Percentiles rank a stretch among this genome's conserved stretches.
Evolutionary conservation across 92 coral and sea anemone genomes (phyloP).

Genomic region (Meandrina meandrites): DNA sequence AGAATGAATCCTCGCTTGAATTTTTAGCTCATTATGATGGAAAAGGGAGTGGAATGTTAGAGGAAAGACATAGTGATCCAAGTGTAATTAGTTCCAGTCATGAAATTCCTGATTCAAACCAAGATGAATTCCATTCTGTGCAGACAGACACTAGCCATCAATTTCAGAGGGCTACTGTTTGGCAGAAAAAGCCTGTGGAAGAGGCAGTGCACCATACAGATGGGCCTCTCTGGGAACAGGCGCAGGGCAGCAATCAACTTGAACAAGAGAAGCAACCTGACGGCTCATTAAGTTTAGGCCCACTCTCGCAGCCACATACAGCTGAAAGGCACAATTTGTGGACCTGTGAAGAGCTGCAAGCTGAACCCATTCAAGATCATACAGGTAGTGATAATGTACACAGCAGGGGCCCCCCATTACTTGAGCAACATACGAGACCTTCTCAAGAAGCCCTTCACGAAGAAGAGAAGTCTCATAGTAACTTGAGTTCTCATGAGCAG

Average conservation of each 20-base stretch:
- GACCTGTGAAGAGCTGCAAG: constrained; percentile 29
- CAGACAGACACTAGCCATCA: constrained; percentile 19
- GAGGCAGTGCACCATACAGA: constrained; percentile 9
- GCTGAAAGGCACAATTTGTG: constrained; percentile 22
- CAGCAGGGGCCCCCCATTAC: background rate
- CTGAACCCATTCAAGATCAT: constrained; percentile 25
- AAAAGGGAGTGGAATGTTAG: background rate
- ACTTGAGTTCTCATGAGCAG: constrained; percentile 14
- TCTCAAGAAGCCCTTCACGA: constrained; percentile 17
- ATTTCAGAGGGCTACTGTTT: constrained; percentile 1
- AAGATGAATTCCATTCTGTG: constrained; percentile 17
- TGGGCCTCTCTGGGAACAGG: constrained; percentile 19
- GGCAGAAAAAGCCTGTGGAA: constrained; percentile 21
- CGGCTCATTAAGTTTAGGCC: constrained; percentile 16
- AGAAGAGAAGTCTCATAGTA: constrained; percentile 15
- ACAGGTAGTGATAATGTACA: background rate
- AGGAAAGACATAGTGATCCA: constrained; percentile 8
- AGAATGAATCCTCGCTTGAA: constrained; percentile 13
- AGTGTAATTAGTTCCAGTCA: background rate
- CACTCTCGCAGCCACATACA: constrained; percentile 16
- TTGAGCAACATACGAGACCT: constrained; percentile 25
- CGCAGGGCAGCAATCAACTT: constrained; percentile 26
- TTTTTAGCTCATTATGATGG: constrained; percentile 14
- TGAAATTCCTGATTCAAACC: background rate
- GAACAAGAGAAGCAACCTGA: constrained; percentile 34